phyloP scores from a whole-genome alignment of 2,797 vertebrate genomes.

The Micrastur ruficollis region DNA sequence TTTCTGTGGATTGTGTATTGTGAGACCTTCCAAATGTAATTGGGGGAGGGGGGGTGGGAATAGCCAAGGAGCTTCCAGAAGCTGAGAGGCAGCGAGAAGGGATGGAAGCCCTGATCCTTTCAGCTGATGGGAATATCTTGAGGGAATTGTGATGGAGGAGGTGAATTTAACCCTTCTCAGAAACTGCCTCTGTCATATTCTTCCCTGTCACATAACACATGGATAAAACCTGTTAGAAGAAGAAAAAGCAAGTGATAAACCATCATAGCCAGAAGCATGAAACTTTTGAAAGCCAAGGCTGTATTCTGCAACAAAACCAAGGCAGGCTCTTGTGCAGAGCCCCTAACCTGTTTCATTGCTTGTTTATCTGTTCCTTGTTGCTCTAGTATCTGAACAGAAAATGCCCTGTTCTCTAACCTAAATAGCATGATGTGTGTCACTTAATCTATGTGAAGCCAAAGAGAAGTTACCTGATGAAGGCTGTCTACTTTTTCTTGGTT shows the following conservation, averaged over 20 bases:
- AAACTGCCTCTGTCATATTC: neutral
- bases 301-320: neutral
- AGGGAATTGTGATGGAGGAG: neutral
- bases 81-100: neutral
- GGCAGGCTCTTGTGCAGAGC: neutral
- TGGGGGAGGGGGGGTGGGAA: neutral
- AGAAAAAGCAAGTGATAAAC: neutral
- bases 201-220: neutral
- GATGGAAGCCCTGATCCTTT: neutral
- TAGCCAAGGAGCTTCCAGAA: neutral
- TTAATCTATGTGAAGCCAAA: neutral
- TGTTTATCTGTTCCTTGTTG: neutral
- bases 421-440: neutral
- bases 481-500: neutral
- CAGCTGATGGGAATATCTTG: neutral
- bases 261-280: neutral
- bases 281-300: neutral
- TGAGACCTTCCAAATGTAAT: neutral
- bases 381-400: neutral
- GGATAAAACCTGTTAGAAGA: slow-evolving; percentile 27
- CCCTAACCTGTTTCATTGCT: neutral
- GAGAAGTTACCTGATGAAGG: neutral
- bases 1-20: neutral
- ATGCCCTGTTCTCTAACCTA: neutral
- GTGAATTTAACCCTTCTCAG: slow-evolving; percentile 17